Evolutionary conservation across 2,113 vertebrate species (phyloP).

Genomic region (Trachemys scripta): DNA sequence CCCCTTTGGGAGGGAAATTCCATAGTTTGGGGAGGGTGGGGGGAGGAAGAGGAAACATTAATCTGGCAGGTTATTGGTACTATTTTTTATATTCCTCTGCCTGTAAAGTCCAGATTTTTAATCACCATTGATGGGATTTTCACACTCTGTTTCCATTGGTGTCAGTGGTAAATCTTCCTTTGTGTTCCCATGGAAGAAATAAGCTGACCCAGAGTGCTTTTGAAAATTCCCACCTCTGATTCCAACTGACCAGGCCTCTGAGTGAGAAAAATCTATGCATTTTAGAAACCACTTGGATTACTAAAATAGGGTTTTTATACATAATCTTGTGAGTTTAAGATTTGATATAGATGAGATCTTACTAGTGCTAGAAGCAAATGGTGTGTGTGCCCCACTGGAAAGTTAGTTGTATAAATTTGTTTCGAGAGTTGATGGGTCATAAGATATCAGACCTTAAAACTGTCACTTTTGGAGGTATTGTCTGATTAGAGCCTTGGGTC

Average conservation of each 20-base stretch:
- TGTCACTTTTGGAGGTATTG: background rate
- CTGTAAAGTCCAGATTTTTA: background rate
- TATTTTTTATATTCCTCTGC: background rate
- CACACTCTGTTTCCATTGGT: background rate
- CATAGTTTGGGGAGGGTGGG: background rate
- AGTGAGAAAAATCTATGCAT: background rate
- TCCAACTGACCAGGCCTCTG: background rate
- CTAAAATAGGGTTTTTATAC: background rate
- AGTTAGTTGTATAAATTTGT: background rate
- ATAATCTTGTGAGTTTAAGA: background rate
- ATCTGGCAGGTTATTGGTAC: background rate
- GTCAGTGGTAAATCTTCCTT: background rate
- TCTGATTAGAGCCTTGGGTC: background rate
- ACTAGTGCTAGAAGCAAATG: background rate
- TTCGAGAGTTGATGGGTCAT: background rate
- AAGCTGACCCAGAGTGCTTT: background rate
- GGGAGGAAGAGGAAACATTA: background rate
- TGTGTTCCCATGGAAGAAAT: background rate
- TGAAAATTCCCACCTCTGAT: background rate
- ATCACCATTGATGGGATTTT: background rate
- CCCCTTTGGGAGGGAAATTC: background rate
- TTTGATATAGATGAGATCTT: background rate
- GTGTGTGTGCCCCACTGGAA: background rate
- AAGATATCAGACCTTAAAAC: background rate
- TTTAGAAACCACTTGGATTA: background rate